Evolutionary conservation across 2,113 vertebrate species (phyloP).

Genomic region (Orycteropus afer): DNA sequence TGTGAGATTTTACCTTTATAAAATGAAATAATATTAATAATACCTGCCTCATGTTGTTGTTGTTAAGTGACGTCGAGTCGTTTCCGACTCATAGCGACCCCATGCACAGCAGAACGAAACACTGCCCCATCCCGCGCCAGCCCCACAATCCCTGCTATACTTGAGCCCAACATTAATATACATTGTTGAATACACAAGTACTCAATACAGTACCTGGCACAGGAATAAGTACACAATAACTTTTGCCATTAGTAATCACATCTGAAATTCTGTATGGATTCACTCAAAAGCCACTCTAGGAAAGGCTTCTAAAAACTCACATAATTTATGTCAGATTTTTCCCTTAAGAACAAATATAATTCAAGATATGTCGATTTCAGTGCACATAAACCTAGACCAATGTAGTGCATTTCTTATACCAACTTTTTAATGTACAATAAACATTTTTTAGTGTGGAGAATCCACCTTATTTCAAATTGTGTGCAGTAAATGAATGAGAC

Average conservation of each 20-base stretch:
- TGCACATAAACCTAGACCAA: background rate
- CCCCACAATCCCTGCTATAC: too few relatives aligned
- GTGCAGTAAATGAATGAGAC: background rate
- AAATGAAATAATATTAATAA: constrained; percentile 21
- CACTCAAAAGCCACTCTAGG: background rate
- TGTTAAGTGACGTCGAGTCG: too few relatives aligned
- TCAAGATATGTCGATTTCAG: background rate
- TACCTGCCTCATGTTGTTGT: background rate
- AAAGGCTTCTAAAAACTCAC: constrained; percentile 30
- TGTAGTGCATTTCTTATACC: background rate
- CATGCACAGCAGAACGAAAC: too few relatives aligned
- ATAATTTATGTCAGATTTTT: background rate
- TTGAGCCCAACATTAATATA: too few relatives aligned
- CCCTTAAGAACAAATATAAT: background rate
- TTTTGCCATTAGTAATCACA: constrained; percentile 4
- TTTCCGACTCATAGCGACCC: too few relatives aligned
- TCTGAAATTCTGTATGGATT: constrained; percentile 3
- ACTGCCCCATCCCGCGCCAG: too few relatives aligned
- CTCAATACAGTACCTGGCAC: background rate
- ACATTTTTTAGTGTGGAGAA: background rate
- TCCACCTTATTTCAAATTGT: constrained; percentile 23
- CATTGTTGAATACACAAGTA: background rate
- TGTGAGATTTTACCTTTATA: background rate
- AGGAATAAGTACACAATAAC: constrained; percentile 8
- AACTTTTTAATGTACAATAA: constrained; percentile 40